Base-by-base conservation (phyloP, 1,140 invertebrate species). In the Caenorhabditis brenneri region DNA sequence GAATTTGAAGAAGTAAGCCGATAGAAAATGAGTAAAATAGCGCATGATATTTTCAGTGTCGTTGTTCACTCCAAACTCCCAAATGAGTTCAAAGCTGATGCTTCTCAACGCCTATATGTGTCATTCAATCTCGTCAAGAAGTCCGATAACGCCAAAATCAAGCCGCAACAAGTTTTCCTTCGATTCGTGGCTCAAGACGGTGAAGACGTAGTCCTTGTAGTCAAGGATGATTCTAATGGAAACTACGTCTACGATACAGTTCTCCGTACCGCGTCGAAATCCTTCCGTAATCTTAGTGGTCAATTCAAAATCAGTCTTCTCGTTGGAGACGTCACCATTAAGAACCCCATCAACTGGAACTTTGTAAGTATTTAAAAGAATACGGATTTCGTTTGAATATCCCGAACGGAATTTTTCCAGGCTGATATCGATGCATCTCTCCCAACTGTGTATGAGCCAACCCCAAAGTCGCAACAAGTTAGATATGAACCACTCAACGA, bases 311-410 rank as follows among this genome's bases (percentile, higher is more conserved):
- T 98, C 55, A 94, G 95, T 88, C 90, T 99, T 48, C 95, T 97
- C 83, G 92, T 98, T 83, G 97, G 96, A 29, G 97, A 99, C 93
- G 93, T 95, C 81, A 93, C 96, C 5, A 93, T 97, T 48, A 94
- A 94, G 69, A 97, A 97, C 92, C 95, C 96, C 10, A 93, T 98
- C 85, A 92, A 94, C 22, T 99, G 97, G 96, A 91, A 92, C 60
- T 86, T 99, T 33, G 95, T 87, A 24, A 87, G 87, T 86, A 1
- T 0, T n/a, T 31, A 19, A 10, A 1, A 24, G n/a, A n/a, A n/a
- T n/a, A n/a, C n/a, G n/a, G n/a, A n/a, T n/a, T n/a, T n/a, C n/a
- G n/a, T 6, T 49, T 9, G 58, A 0, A n/a, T 51, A 6, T 12
- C 12, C 12, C 12, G 39, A 7, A 55, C 1, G 19, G 27, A 85